Evolutionary conservation across 2,797 vertebrate genomes (phyloP), one percentile per base, ranked within the genome.

Genomic region (Hafferia zeledoni): DNA sequence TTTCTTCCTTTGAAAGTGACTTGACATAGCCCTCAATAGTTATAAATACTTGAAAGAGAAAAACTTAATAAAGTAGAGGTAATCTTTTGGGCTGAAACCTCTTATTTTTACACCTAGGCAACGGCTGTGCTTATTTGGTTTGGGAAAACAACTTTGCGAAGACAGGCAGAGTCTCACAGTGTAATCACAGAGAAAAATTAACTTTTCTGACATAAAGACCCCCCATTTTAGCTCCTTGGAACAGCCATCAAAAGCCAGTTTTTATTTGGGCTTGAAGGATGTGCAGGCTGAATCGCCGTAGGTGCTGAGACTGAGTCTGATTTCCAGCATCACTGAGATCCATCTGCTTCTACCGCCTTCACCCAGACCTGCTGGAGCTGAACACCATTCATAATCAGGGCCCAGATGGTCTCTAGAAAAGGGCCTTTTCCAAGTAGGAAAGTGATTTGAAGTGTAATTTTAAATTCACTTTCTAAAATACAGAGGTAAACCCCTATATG

Each of bases 271-370:
- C 33, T 41, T 70, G 63, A 53, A 76, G 85, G 53, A 76, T 7
- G 0, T 30, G 39, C 41, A 53, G 67, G 55, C 46, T 86, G 85
- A 83, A 64, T 69, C 2, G 4, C 44, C 0, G 0, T 24, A 20
- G 55, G 33, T 67, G 49, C 91, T 80, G 69, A 81, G 68, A 1
- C 27, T 33, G 22, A 84, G n/a, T 35, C 53, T 50, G 55, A 72
- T 86, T 86, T 59, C 91, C 83, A 83, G 83, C n/a, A 31, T n/a
- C 44, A 0, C 24, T 37, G 76, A 64, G 69, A 74, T 71, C 53
- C 46, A 44, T 31, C 61, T 85, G 46, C 53, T 87, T 49, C 68
- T n/a, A 2, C 19, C 1, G 0, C 61, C 65, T 77, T 84, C 64
- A 60, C 27, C 39, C 56, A 46, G 63, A 53, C n/a, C 37, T 50